Percentiles rank a stretch among this genome's conserved stretches.
Conservation (phyloP, 2,113 vertebrate species). For the Euleptes europaea region DNA sequence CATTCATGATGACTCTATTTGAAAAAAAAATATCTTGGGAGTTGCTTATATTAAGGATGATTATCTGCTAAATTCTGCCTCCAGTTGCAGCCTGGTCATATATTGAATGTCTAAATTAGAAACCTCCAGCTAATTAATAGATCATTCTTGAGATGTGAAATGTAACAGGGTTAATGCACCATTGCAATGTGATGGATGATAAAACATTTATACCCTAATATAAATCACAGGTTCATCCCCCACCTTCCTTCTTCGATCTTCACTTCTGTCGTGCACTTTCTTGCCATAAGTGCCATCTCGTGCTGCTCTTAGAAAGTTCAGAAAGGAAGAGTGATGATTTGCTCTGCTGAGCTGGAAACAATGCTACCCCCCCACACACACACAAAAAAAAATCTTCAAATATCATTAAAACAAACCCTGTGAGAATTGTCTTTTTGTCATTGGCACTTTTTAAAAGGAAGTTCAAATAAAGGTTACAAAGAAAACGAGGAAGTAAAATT, state of each 20-base stretch:
- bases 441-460: neutral
- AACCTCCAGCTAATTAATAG: slow-evolving; percentile 14
- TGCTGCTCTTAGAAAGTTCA: neutral
- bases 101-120: slow-evolving; percentile 19
- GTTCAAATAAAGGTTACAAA: neutral
- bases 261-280: neutral
- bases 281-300: neutral
- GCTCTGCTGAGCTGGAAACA: neutral
- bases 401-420: neutral
- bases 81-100: slow-evolving; percentile 3
- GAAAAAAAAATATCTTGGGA: neutral
- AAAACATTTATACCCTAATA: slow-evolving; percentile 18
- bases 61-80: slow-evolving; percentile 21
- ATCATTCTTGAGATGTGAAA: slow-evolving; percentile 27
- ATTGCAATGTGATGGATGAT: slow-evolving; percentile 16
- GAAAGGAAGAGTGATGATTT: neutral
- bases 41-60: slow-evolving; percentile 22
- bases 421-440: neutral
- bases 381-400: neutral
- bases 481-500: neutral
- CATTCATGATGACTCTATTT: neutral
- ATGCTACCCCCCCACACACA: neutral
- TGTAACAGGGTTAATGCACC: slow-evolving; percentile 17
- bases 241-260: neutral
- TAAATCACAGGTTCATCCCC: neutral